Evolutionary conservation across 2,888 invertebrate genomes (phyloP).

Genomic region (Drosophila paracracens): DNA sequence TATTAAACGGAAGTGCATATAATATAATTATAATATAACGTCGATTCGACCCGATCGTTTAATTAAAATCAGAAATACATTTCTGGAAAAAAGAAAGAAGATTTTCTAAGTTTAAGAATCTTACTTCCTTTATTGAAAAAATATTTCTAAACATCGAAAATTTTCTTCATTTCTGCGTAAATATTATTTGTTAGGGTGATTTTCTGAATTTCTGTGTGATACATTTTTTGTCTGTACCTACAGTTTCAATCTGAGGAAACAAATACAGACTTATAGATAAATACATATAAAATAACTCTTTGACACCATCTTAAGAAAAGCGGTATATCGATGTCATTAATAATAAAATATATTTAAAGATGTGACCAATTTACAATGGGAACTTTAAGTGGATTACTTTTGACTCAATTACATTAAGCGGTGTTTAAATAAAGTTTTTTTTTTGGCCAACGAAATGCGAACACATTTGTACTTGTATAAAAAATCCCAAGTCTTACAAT

Average conservation of each 20-base stretch:
- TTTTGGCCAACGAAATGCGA: conserved; percentile 32
- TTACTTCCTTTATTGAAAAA: not conserved
- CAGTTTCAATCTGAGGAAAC: not conserved
- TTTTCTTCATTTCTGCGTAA: not conserved
- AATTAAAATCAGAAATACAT: not conserved
- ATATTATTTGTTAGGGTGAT: not conserved
- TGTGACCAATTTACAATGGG: not conserved
- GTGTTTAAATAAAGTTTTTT: conserved; percentile 13
- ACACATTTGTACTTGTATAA: conserved; percentile 51
- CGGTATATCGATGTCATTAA: not conserved
- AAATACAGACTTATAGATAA: not conserved
- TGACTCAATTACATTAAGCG: not conserved
- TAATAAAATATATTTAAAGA: not conserved
- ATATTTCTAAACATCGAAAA: not conserved
- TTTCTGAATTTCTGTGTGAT: too few species aligned
- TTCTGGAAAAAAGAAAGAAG: not conserved
- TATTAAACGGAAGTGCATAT: too few species aligned
- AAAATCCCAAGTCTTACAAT: conserved; percentile 18
- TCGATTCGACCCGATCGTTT: too few species aligned
- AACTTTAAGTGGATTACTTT: not conserved
- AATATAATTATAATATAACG: too few species aligned
- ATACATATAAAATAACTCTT: not conserved
- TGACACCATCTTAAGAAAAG: not conserved
- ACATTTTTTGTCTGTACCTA: too few species aligned
- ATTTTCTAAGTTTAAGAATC: not conserved